These are phyloP conservation scores for Trematomus bernacchii DNA, from an alignment of 2,797 vertebrate genomes.

Conservation along the genomic window DNA sequence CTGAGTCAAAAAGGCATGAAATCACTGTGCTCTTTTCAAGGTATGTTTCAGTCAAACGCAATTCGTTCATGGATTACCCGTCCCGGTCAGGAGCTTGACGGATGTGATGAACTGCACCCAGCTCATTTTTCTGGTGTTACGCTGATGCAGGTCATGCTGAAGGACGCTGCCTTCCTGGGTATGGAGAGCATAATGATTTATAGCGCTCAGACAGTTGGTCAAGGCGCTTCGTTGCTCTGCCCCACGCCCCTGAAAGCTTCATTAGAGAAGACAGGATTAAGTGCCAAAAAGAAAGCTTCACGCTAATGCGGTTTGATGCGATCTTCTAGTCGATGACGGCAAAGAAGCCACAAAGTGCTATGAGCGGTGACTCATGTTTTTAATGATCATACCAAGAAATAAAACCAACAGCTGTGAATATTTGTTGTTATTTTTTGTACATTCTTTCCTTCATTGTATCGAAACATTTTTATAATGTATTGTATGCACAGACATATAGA, in stretches of 20 bases:
- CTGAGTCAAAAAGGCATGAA: neutral
- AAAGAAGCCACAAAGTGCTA: conserved; percentile 24
- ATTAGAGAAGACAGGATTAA: conserved; percentile 28
- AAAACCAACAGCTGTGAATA: neutral
- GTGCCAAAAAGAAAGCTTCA: conserved; percentile 2
- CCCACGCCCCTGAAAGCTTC: conserved; percentile 30
- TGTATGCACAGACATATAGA: neutral
- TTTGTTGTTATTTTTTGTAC: neutral
- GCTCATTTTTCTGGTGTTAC: conserved; percentile 44
- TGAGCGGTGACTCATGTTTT: conserved; percentile 35
- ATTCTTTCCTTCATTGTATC: neutral
- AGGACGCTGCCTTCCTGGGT: conserved; percentile 63
- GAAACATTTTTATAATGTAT: neutral
- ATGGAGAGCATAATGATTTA: conserved; percentile 57
- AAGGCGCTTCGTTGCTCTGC: conserved; percentile 5
- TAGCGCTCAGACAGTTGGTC: conserved; percentile 52
- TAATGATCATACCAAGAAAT: conserved; percentile 34
- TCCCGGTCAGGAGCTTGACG: conserved; percentile 53
- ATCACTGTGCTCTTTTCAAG: conserved; percentile 17
- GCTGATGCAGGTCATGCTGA: conserved; percentile 50
- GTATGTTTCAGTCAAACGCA: conserved; percentile 10
- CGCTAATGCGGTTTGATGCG: conserved; percentile 31
- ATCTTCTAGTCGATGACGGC: conserved; percentile 21
- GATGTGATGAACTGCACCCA: conserved; percentile 57
- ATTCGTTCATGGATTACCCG: conserved; percentile 47